Conservation (phyloP, 2,113 vertebrate genomes). For the Pycnonotus jocosus region DNA sequence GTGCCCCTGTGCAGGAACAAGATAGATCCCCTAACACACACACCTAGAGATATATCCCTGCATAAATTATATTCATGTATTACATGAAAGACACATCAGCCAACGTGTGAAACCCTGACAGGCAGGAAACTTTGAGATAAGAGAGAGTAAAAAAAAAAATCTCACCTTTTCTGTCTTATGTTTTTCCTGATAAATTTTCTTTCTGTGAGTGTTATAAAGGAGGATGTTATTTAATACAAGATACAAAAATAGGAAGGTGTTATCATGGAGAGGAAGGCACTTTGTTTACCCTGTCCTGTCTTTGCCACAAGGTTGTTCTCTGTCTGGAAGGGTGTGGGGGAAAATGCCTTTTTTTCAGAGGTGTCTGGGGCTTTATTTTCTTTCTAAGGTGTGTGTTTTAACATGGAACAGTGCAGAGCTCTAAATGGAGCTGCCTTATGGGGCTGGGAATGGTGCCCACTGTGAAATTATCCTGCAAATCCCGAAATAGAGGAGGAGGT, state of each 20-base stretch:
- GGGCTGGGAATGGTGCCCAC: neutral
- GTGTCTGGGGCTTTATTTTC: neutral
- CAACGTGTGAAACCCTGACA: conserved; percentile 42
- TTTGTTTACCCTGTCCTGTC: conserved; percentile 7
- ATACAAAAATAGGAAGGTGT: conserved; percentile 40
- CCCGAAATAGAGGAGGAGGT: neutral
- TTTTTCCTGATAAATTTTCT: conserved; percentile 67
- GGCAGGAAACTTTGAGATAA: conserved; percentile 46
- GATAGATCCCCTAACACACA: fast-evolving
- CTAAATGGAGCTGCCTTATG: neutral
- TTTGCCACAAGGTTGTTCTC: neutral
- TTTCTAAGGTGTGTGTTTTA: neutral
- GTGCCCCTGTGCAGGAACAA: fast-evolving
- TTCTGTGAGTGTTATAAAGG: conserved; percentile 35
- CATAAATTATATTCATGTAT: conserved; percentile 33
- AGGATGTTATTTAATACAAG: conserved; percentile 37
- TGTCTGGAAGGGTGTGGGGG: neutral
- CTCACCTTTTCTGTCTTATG: conserved; percentile 47
- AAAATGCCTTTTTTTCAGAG: neutral
- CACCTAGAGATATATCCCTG: neutral
- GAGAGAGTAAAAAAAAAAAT: neutral
- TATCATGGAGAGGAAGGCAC: conserved; percentile 1
- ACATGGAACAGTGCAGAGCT: neutral
- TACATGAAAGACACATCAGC: conserved; percentile 27
- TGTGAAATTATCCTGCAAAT: neutral